Percentiles rank a stretch among this genome's conserved stretches.
Evolutionary conservation across 1,140 invertebrate genomes (phyloP).

Genomic region (Pissodes strobi): DNA sequence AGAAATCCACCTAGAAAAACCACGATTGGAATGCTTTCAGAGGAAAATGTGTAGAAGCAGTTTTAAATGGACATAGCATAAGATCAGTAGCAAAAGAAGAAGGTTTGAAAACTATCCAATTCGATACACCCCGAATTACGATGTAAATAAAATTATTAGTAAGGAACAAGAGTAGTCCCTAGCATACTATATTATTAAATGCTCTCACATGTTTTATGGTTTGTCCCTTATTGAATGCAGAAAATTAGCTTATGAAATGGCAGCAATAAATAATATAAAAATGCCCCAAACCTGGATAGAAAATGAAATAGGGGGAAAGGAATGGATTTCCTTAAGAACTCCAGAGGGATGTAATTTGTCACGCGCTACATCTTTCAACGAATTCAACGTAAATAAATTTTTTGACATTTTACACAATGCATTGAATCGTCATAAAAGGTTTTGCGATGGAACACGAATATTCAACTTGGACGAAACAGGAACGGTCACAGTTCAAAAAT

Average conservation of each 20-base stretch:
- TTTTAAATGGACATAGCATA: too few relatives aligned
- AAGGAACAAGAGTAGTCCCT: neutral
- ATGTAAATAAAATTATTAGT: neutral
- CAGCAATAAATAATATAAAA: conserved; percentile 31
- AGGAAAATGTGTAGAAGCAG: neutral
- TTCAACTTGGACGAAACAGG: conserved; percentile 42
- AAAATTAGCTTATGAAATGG: conserved; percentile 33
- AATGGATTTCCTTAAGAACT: conserved; percentile 40
- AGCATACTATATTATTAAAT: conserved; percentile 10
- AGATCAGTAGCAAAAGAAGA: too few relatives aligned
- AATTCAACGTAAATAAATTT: conserved; percentile 36
- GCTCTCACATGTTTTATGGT: conserved; percentile 43
- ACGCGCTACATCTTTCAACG: conserved; percentile 41
- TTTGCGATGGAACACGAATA: too few relatives aligned
- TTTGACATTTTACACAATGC: conserved; percentile 46
- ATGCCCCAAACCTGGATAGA: conserved; percentile 7
- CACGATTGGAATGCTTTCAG: neutral
- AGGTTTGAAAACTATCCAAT: neutral
- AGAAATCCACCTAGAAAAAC: neutral
- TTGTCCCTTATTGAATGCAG: conserved; percentile 28
- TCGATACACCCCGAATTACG: neutral
- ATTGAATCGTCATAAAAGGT: too few relatives aligned
- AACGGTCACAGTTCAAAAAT: conserved; percentile 36
- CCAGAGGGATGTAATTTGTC: conserved; percentile 39
- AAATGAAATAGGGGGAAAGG: conserved; percentile 29